phyloP scores from a whole-genome alignment of 2,113 vertebrate genomes.

The Colinus virginianus region DNA sequence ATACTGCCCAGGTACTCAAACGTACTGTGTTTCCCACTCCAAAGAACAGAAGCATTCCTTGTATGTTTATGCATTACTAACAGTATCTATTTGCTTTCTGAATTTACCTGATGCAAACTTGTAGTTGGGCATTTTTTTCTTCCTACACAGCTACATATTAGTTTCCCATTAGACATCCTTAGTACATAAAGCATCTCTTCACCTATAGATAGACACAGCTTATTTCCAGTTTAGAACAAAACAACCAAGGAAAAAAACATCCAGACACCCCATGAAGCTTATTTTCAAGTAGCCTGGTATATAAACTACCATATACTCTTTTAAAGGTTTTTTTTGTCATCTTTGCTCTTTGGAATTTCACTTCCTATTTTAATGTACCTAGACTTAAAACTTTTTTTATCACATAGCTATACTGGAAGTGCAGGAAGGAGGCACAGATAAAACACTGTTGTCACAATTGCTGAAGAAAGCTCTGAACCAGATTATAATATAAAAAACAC shows the following conservation, averaged over 20 bases:
- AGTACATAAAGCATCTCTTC: neutral
- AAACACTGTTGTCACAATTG: neutral
- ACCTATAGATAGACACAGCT: neutral
- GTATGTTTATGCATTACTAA: neutral
- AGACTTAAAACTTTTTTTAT: neutral
- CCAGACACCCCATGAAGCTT: neutral
- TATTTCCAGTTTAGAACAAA: neutral
- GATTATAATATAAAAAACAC: neutral
- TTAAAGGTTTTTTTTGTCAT: neutral
- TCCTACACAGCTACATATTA: neutral
- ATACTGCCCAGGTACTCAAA: neutral
- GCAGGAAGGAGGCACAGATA: neutral
- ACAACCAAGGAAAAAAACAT: rapidly evolving
- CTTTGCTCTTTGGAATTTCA: neutral
- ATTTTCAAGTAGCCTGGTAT: neutral
- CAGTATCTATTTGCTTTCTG: neutral
- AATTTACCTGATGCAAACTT: neutral
- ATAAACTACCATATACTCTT: neutral
- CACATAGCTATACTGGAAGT: neutral
- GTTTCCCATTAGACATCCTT: neutral
- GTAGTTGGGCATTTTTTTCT: neutral
- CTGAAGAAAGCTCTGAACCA: neutral
- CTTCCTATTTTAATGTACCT: neutral
- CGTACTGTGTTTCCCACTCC: neutral
- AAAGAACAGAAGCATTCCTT: neutral